Conservation (phyloP, 2,113 vertebrate genomes). For the Heterocephalus glaber region DNA sequence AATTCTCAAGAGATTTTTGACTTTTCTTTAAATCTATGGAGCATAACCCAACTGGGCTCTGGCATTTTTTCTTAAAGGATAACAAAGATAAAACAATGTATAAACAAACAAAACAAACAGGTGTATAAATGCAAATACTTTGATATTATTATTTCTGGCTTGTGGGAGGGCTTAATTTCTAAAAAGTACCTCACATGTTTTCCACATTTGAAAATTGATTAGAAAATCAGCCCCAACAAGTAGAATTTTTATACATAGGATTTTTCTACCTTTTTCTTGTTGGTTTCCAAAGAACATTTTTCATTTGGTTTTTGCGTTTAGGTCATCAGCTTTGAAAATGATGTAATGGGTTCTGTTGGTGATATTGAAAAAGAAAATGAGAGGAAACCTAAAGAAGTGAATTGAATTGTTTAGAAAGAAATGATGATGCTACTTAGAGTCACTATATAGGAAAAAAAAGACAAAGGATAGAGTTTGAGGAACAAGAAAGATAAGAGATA, state of each 20-base stretch:
- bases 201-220: neutral
- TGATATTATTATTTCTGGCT: neutral
- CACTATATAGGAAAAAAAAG: too few relatives aligned
- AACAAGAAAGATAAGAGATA: too few relatives aligned
- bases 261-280: fast-evolving
- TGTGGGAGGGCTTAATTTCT: neutral
- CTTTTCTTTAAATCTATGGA: neutral
- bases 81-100: neutral
- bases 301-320: neutral
- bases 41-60: neutral
- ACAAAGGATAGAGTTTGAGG: too few relatives aligned
- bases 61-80: neutral
- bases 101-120: neutral
- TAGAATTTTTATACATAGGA: neutral
- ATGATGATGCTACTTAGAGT: neutral
- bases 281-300: neutral
- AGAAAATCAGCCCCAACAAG: neutral
- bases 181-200: neutral
- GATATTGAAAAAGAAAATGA: neutral
- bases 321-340: neutral
- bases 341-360: neutral
- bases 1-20: neutral
- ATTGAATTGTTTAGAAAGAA: neutral
- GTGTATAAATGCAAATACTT: neutral
- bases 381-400: neutral